These are phyloP conservation scores for Pelodiscus sinensis DNA, from an alignment of 2,113 vertebrate genomes.

Conservation along the genomic window DNA sequence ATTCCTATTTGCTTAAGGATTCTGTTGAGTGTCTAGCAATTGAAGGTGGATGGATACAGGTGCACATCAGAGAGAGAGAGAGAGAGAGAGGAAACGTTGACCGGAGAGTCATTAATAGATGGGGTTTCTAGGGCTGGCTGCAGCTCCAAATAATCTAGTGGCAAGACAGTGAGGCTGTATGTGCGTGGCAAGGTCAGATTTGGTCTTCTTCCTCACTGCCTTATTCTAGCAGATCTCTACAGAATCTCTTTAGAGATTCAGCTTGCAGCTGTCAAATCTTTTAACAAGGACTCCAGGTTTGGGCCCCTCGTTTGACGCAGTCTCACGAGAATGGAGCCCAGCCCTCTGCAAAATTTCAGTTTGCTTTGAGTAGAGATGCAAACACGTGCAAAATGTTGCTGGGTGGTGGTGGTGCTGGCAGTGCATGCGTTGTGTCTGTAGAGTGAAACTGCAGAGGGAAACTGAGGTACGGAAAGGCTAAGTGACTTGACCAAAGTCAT, in stretches of 20 bases:
- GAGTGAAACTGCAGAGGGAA: background rate
- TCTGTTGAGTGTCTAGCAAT: background rate
- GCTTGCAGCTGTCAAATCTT: background rate
- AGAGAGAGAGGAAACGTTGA: background rate
- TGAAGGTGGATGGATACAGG: background rate
- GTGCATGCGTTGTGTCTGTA: background rate
- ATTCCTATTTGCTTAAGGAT: constrained; percentile 21
- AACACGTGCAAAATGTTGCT: background rate
- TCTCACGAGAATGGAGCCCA: background rate
- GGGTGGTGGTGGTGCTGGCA: background rate
- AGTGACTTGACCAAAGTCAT: background rate
- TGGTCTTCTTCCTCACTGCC: background rate
- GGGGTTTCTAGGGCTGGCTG: background rate
- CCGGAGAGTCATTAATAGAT: background rate
- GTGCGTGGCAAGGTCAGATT: background rate
- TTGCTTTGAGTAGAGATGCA: background rate
- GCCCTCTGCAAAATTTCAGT: background rate
- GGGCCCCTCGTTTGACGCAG: background rate
- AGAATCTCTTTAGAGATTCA: background rate
- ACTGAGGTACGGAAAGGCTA: background rate
- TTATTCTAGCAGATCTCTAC: background rate
- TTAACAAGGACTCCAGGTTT: background rate
- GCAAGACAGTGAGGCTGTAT: background rate
- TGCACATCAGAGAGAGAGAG: background rate
- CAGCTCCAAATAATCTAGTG: background rate